Evolutionary conservation across 1,140 invertebrate genomes (phyloP), one percentile per base, ranked within the genome.

Genomic region (Sarcophaga bullata): DNA sequence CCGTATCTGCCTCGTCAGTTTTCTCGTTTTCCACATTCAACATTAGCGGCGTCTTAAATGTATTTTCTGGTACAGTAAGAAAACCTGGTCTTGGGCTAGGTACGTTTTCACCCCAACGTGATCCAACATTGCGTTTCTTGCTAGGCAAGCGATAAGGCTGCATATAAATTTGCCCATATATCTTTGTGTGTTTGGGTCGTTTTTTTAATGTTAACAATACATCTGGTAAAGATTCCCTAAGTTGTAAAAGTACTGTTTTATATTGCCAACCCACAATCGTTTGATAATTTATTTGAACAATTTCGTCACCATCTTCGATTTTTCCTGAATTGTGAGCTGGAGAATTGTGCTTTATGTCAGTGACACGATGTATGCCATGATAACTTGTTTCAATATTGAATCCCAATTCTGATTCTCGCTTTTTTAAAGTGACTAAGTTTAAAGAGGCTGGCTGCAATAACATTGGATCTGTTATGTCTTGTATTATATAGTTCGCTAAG

Each of bases 261-360:
- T 94, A 91, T 85, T 96, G 94, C 96, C 96, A 97, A 1, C 96
- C 96, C 84, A 97, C 95, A 17, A 97, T 95, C n/a, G 96, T 97
- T 89, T 97, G 96, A 90, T 97, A 96, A 91, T 97, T 97, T 11
- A 97, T 95, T 92, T 96, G 96, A 25, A 98, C 95, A 83, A 98
- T 96, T 92, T 98, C 97, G 91, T 98, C 97, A 3, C 97, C 97
- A 86, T 96, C 95, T 91, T 97, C 96, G 87, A 98, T 96, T 91
- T 97, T 97, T 2, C 95, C 95, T 88, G 95, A 96, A 50, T 95
- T 93, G 91, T 97, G 95, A 52, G 95, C 96, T 78, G 95, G 94
- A 62, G 95, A 95, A 83, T 95, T 95, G 90, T 95, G 95, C 89
- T 97, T 96, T 37, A 97, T 94, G 86, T 95, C 95, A 15, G 95